Evolutionary conservation across 1,140 invertebrate species (phyloP), one percentile per base, ranked within the genome.

Genomic region (Macrosteles quadrilineatus): DNA sequence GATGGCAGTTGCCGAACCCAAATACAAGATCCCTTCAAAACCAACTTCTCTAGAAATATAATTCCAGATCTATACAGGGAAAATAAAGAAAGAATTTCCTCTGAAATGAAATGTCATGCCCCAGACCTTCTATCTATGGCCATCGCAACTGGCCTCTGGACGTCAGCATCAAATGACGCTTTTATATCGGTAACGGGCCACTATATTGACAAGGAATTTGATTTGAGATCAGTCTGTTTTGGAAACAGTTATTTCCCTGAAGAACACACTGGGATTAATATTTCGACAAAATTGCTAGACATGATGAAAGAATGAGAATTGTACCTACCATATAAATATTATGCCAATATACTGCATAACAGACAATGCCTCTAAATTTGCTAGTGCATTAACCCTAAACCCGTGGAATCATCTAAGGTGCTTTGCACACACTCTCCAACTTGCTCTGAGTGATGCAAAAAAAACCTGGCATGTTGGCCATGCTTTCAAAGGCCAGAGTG

Each of bases 131-230:
- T 30, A 57, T 21, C 19, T 12, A 50, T 75, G 27, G 40, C 50
- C 36, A 12, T 75, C 12, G 75, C 71, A 19, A 75, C 72, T 14
- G 72, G 74, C 36, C 70, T 66, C n/a, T 76, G 75, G 75, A 75
- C 74, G 29, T 75, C 74, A 12, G 45, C 47, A 32, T 69, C 62
- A 3, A 74, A 64, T 19, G 70, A 76, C 27, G 40, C 31, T 19
- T 75, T 68, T 70, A 67, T 75, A 25, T 63, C 67, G 4, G 45
- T 75, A 14, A 74, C 74, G 17, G 67, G 25, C 11, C 75, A 76
- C 71, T 76, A 68, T 70, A 71, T 76, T 19, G 55, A 74, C 67
- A 43, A 66, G 2, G 68, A 75, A 36, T 72, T 75, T 68, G 25
- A 55, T 14, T 14, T 62, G 36, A 69, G 59, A 68, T 32, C 67